These are phyloP conservation scores for Perccottus glenii DNA, from an alignment of 2,113 vertebrate species.

Conservation along the genomic window DNA sequence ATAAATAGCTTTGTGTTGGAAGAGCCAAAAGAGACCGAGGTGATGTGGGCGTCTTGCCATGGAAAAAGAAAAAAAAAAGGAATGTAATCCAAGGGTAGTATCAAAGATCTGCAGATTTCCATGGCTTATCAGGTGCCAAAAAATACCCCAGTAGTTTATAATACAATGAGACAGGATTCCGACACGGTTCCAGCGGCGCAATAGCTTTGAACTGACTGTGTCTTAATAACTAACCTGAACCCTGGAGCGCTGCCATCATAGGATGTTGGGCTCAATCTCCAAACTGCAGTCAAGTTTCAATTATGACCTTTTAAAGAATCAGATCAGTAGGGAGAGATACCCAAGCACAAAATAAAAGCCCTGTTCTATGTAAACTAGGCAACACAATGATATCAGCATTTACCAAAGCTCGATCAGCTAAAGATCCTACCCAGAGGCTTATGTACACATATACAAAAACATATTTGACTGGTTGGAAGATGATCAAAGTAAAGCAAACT, in stretches of 20 bases:
- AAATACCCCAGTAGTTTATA: neutral
- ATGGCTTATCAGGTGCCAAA: constrained; percentile 2
- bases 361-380: too few relatives aligned
- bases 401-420: too few relatives aligned
- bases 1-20: neutral
- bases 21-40: neutral
- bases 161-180: neutral
- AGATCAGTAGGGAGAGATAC: neutral
- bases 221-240: neutral
- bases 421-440: too few relatives aligned
- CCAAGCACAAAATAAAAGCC: too few relatives aligned
- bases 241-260: neutral
- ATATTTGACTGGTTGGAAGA: too few relatives aligned
- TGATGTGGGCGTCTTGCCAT: constrained; percentile 5
- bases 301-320: neutral
- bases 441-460: too few relatives aligned
- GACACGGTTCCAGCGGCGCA: neutral
- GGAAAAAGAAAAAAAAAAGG: neutral
- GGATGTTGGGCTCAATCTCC: neutral
- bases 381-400: too few relatives aligned
- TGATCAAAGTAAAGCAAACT: too few relatives aligned
- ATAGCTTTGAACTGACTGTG: constrained; percentile 4
- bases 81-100: neutral
- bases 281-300: neutral
- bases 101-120: neutral